phyloP scores from a whole-genome alignment of 1,140 invertebrate species.

The Pristionchus pacificus region DNA sequence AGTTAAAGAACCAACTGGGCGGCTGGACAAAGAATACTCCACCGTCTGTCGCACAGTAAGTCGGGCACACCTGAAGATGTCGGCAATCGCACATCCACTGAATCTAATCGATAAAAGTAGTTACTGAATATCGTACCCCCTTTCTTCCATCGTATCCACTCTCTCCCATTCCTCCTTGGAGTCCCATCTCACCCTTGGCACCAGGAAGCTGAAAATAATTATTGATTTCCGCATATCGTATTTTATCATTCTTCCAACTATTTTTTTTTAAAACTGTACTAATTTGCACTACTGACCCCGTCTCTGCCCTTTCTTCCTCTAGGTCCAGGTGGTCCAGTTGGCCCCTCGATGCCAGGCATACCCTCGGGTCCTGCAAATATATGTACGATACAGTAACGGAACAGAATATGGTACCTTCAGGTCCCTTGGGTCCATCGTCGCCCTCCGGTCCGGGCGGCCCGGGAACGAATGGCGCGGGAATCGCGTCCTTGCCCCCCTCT shows the following conservation, averaged over 20 bases:
- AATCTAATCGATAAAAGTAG: not conserved
- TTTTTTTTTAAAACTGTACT: too few species aligned
- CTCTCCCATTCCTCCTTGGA: slow-evolving; percentile 29
- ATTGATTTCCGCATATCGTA: too few species aligned
- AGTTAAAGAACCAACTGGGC: slow-evolving; percentile 47
- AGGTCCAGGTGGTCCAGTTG: slow-evolving; percentile 11
- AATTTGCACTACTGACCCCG: too few species aligned
- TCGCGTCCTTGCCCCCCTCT: slow-evolving; percentile 24
- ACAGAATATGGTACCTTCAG: slow-evolving; percentile 2
- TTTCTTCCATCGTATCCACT: slow-evolving; percentile 43
- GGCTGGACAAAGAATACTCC: slow-evolving; percentile 38
- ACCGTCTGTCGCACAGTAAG: slow-evolving; percentile 49
- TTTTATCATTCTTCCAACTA: too few species aligned
- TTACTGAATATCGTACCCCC: slow-evolving; percentile 36
- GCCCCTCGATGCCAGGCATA: slow-evolving; percentile 33
- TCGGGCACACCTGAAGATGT: slow-evolving; percentile 49
- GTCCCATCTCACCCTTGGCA: slow-evolving; percentile 18
- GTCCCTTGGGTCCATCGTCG: slow-evolving; percentile 24
- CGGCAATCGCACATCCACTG: slow-evolving; percentile 2
- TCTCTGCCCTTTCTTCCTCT: slow-evolving; percentile 26
- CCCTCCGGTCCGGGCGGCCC: slow-evolving; percentile 23
- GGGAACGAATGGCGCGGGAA: slow-evolving; percentile 27
- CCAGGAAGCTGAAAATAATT: slow-evolving; percentile 21
- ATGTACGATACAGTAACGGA: not conserved
- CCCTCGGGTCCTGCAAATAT: slow-evolving; percentile 21